Percentiles rank a stretch among this genome's conserved stretches.
Conservation (phyloP, 2,888 invertebrate genomes). For the Apamea crenata region DNA sequence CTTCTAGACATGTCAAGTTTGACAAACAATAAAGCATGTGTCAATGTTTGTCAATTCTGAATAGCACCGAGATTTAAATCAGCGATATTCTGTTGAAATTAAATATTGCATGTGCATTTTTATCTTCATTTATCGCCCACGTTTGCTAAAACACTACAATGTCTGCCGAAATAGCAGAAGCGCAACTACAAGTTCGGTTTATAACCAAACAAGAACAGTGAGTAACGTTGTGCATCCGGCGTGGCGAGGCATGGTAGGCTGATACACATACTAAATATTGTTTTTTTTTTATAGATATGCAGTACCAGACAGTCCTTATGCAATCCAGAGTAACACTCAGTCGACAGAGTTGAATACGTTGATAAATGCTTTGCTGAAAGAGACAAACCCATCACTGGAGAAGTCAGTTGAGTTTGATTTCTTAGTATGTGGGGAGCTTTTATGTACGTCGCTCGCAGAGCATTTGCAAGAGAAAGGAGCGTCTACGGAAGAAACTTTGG, state of each 20-base stretch:
- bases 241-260: constrained; percentile 38
- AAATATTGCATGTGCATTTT: constrained; percentile 16
- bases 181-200: constrained; percentile 94
- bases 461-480: constrained; percentile 94
- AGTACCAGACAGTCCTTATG: constrained; percentile 95
- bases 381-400: constrained; percentile 79
- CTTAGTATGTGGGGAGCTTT: constrained; percentile 95
- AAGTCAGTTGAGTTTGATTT: constrained; percentile 95
- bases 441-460: constrained; percentile 93
- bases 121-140: neutral
- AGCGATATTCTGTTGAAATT: constrained; percentile 2
- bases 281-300: constrained; percentile 92
- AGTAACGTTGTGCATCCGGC: constrained; percentile 80
- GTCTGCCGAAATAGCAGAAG: constrained; percentile 81
- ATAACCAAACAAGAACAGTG: constrained; percentile 95
- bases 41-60: constrained; percentile 39
- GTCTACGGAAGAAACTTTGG: constrained; percentile 95
- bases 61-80: constrained; percentile 1
- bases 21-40: constrained; percentile 32
- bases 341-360: constrained; percentile 93
- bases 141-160: constrained; percentile 65
- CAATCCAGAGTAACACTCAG: constrained; percentile 94
- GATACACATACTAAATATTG: neutral
- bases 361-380: constrained; percentile 94
- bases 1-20: neutral